Evolutionary conservation across 1,140 invertebrate genomes (phyloP), one percentile per base, ranked within the genome.

Genomic region (Drosophila cardini): DNA sequence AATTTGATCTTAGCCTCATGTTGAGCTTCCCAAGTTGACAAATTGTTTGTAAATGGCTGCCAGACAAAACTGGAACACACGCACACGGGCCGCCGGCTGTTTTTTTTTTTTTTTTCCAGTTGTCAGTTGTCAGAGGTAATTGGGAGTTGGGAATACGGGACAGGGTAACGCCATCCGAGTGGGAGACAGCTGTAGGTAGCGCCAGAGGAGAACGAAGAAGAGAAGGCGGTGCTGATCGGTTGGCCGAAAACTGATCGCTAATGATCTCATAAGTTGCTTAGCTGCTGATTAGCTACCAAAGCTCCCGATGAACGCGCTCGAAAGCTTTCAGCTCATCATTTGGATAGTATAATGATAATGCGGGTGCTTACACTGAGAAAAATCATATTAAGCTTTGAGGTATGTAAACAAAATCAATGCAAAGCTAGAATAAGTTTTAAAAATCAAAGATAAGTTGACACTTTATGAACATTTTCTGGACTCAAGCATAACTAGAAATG

Each of bases 61-160:
- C 79, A 89, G 79, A 87, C 79, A 89, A 87, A 87, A 89, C 72
- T 86, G 83, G 83, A 87, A 87, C 83, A 89, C 83, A 87, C 83
- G 83, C 83, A 87, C 78, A 53, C 6, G n/a, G 38, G 46, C 62
- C 62, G 52, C 63, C 56, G 71, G 63, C 52, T 36, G n/a, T 21
- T 46, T 9, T 46, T 10, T 11, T 16, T 46, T 46, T 9, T 46
- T 18, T 16, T 46, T 46, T 9, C 21, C 15, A 15, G 46, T 26
- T 21, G 42, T 43, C 42, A 15, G 43, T 46, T 46, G 43, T 46
- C 43, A 46, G 43, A 15, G 15, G 38, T 40, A 11, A 40, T 11
- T 11, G 48, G 48, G 32, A 52, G 15, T 52, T 52, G 48, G 48
- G 26, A 30, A 32, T 34, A 52, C 48, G 26, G 48, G 48, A 13